Evolutionary conservation across 2,113 vertebrate genomes (phyloP).

Genomic region (Brachyhypopomus gauderio): DNA sequence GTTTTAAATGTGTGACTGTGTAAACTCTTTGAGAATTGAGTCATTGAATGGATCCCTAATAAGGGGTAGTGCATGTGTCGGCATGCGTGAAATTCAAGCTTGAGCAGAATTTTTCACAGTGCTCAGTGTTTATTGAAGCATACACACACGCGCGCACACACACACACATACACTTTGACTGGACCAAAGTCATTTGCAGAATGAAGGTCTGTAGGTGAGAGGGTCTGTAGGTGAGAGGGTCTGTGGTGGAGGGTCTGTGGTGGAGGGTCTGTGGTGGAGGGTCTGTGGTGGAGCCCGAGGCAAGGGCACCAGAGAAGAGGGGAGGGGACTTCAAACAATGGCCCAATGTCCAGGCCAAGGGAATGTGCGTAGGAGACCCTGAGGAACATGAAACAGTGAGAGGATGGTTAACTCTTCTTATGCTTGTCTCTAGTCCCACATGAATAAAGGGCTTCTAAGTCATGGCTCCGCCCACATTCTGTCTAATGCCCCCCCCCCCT

Average conservation of each 20-base stretch:
- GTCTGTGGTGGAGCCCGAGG: constrained; percentile 14
- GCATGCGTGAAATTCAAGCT: not conserved
- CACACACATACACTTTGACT: no score
- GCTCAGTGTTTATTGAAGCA: constrained; percentile 26
- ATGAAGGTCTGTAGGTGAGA: not conserved
- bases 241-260: constrained; percentile 5
- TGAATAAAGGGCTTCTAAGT: not conserved
- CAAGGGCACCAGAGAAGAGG: not conserved
- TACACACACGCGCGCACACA: not conserved
- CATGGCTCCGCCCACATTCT: not conserved
- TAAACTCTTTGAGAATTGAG: not conserved
- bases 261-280: constrained; percentile 1
- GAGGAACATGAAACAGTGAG: constrained; percentile 40
- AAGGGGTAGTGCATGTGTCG: constrained; percentile 4
- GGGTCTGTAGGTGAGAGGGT: constrained; percentile 47
- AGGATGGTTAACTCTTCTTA: constrained; percentile 34
- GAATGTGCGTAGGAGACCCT: constrained; percentile 59
- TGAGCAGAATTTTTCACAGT: constrained; percentile 23
- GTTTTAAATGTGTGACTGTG: not conserved
- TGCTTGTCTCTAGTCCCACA: not conserved
- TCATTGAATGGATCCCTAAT: not conserved
- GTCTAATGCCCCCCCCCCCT: no score
- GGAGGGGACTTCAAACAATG: constrained; percentile 53
- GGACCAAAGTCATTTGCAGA: not conserved
- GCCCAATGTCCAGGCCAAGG: constrained; percentile 53